Evolutionary conservation across 2,888 invertebrate species (phyloP), one percentile per base, ranked within the genome.

Genomic region (Allygus modestus): DNA sequence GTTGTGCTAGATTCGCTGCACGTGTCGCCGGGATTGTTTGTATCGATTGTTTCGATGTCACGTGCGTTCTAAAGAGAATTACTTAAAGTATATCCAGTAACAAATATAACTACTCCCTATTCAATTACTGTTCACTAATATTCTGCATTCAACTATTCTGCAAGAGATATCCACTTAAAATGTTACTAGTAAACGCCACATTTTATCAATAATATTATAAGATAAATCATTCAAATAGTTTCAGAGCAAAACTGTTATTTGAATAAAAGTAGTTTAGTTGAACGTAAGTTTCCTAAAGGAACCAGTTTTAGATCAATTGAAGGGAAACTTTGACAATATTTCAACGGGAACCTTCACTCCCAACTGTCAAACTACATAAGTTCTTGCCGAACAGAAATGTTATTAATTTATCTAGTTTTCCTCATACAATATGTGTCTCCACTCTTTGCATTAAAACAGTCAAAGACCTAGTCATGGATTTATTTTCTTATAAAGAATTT

Each of bases 281-380:
- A 4, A 51, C 11, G 37, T 23, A 54, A 20, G 54, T 65, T 65
- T 58, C 65, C 12, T 20, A 17, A 31, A 26, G 65, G 28, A 65
- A 65, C 65, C 5, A 65, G 31, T 11, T 28, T 65, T 28, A 31
- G 31, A 65, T 65, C 65, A 15, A 65, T 65, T 65, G 65, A 65
- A 65, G 28, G 12, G 20, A 65, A 65, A 65, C 65, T 65, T 65
- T 28, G 65, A 28, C 65, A 65, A 65, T 31, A 65, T 65, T 65
- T 65, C 65, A 65, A 65, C 28, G 15, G 65, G 65, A 26, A 31
- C 65, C 12, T 58, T 65, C 65, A 65, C 28, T 28, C 65, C 1
- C 31, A 65, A 65, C 65, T 65, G 65, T 65, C 65, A 65, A 65
- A 65, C 65, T 65, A 31, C 31, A 31, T 17, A 26, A 65, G 65